phyloP scores from a whole-genome alignment of 2,888 invertebrate genomes.

The Pandemis heparana region DNA sequence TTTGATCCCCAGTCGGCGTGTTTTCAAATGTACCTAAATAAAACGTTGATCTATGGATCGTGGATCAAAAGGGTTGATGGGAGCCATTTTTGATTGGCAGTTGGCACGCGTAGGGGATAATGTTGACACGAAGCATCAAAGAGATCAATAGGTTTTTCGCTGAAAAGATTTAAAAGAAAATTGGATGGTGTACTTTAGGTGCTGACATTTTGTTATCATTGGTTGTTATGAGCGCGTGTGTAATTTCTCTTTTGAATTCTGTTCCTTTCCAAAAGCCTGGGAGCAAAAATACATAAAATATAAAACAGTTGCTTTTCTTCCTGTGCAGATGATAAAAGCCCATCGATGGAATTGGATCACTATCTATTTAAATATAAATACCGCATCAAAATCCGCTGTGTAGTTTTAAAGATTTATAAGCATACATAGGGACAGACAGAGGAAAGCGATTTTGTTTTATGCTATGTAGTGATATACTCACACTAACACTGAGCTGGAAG shows the following conservation, averaged over 20 bases:
- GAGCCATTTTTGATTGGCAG: conserved; percentile 58
- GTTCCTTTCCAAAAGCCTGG: not conserved
- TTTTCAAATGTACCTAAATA: conserved; percentile 52
- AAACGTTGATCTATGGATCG: conserved; percentile 56
- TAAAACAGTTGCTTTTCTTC: no score
- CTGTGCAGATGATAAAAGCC: no score
- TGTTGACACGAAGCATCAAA: conserved; percentile 38
- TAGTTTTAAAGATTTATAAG: no score
- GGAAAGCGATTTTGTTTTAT: no score
- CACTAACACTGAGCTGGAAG: no score
- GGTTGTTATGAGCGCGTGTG: not conserved
- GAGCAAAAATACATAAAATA: no score
- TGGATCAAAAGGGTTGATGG: conserved; percentile 61
- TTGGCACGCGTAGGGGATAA: conserved; percentile 47
- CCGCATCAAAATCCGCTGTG: no score
- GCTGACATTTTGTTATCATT: conserved; percentile 6
- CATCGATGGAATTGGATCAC: no score
- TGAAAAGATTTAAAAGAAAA: conserved; percentile 40
- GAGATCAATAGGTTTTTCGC: conserved; percentile 32
- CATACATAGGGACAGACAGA: no score
- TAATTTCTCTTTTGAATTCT: not conserved
- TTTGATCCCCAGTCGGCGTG: conserved; percentile 56
- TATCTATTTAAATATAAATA: no score
- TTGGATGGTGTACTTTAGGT: conserved; percentile 43
- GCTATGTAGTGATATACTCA: no score